Evolutionary conservation across 2,888 invertebrate species (phyloP), one percentile per base, ranked within the genome.

Genomic region (Chrysodeixis includens): DNA sequence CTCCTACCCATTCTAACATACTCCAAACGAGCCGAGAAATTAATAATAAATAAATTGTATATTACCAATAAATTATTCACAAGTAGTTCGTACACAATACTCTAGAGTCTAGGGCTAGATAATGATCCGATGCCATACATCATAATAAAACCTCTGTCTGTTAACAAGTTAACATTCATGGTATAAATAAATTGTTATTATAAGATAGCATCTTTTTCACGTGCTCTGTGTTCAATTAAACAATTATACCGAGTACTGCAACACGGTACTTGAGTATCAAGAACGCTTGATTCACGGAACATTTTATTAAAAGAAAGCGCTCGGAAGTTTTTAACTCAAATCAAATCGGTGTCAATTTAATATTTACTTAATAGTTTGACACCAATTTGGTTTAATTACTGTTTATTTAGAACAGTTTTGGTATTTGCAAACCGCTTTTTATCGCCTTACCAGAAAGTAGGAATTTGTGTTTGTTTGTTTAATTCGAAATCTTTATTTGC

Each of bases 231-330:
- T 26, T 10, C 49, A 62, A 65, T 69, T 65, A 69, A 68, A 69
- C 65, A 26, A 65, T 74, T 69, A 64, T n/a, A 54, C 16, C 51
- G 20, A 44, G 30, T 51, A 56, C 14, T 61, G 40, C 65, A 40
- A 26, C 56, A 64, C 59, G 51, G 22, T 10, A 54, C 32, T 62
- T 58, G 18, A 52, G 30, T 46, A 40, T 52, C 32, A 58, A 16
- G 16, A 20, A 14, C 30, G 51, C 52, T 62, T 59, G n/a, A 46
- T 56, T 60, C 26, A 16, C 30, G 26, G 52, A 55, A 49, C 35
- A 49, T 51, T 57, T 30, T 18, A 49, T 51, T 59, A 64, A 71
- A 62, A 72, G 73, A 77, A 69, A 77, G 64, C 35, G 53, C 56
- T 32, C 22, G 59, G 49, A 66, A 70, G 59, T 40, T 62, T 56